Percentiles rank a stretch among this genome's conserved stretches.
Conservation (phyloP, 2,113 vertebrate species). For the Pangasianodon gigas region DNA sequence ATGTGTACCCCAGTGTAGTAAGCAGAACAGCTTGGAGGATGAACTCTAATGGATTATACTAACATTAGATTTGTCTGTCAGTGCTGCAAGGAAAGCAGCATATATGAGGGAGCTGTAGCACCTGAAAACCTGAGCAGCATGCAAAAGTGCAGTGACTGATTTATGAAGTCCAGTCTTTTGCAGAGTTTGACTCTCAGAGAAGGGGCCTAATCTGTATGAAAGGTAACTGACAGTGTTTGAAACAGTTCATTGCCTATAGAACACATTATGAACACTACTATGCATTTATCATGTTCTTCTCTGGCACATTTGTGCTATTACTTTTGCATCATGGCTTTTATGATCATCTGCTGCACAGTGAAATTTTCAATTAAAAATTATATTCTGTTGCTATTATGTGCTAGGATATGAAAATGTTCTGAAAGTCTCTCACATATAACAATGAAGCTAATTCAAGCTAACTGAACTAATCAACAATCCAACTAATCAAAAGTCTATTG, state of each 20-base stretch:
- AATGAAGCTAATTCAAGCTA: background rate
- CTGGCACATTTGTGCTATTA: conserved; percentile 42
- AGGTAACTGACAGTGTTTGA: conserved; percentile 52
- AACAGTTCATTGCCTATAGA: conserved; percentile 45
- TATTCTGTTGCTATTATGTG: conserved; percentile 33
- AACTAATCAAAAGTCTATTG: conserved; percentile 9
- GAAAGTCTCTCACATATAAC: background rate
- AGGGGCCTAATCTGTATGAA: conserved; percentile 50
- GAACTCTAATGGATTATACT: conserved; percentile 45
- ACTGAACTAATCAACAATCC: conserved; percentile 19
- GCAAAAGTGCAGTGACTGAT: conserved; percentile 2
- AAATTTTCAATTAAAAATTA: conserved; percentile 52
- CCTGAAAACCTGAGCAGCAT: conserved; percentile 42
- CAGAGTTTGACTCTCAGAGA: conserved; percentile 1
- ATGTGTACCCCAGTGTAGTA: background rate
- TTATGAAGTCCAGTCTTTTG: background rate
- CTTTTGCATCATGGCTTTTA: conserved; percentile 47
- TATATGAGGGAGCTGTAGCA: conserved; percentile 20
- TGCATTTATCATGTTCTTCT: conserved; percentile 42
- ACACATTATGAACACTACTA: conserved; percentile 41
- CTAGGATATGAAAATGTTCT: conserved; percentile 26
- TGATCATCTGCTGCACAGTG: conserved; percentile 49
- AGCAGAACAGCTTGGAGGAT: conserved; percentile 41
- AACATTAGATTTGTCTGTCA: conserved; percentile 25
- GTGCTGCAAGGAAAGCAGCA: conserved; percentile 31